Percentiles rank a stretch among this genome's conserved stretches.
phyloP scores from a whole-genome alignment of 2,888 invertebrate genomes.

The Hyalella azteca region DNA sequence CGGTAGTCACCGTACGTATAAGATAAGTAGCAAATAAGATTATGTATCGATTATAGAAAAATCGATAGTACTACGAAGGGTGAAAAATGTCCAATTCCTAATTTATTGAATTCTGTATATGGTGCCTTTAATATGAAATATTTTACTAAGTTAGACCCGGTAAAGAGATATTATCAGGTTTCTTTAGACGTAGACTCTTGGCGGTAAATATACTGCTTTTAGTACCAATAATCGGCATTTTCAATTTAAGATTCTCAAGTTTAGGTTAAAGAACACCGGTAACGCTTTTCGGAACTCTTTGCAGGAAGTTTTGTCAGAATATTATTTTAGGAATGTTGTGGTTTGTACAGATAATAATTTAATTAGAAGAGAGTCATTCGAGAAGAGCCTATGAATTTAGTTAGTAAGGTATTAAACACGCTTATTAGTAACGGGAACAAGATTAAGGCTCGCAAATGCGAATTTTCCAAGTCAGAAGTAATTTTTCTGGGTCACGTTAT shows the following conservation, averaged over 20 bases:
- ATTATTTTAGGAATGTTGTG: not conserved
- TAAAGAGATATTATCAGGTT: constrained; percentile 16
- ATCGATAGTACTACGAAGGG: not conserved
- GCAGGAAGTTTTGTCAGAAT: not conserved
- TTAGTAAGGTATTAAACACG: not conserved
- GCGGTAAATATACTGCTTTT: not conserved
- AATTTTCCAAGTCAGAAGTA: no score
- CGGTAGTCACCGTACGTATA: not conserved
- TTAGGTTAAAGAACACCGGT: not conserved
- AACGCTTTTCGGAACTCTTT: not conserved
- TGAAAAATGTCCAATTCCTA: not conserved
- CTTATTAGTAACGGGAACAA: no score
- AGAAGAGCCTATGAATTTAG: not conserved
- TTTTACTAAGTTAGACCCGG: constrained; percentile 19
- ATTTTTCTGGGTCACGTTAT: no score
- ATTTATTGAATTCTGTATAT: not conserved
- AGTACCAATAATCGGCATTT: not conserved
- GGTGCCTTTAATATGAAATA: not conserved
- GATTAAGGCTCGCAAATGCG: no score
- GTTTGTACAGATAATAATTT: not conserved
- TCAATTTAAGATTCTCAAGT: not conserved
- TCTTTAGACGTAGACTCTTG: not conserved
- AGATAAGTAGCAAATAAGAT: no score
- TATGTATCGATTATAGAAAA: no score
- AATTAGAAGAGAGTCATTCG: not conserved